Percentiles rank a stretch among this genome's conserved stretches.
phyloP scores from a whole-genome alignment of 1,140 invertebrate species.

The Geopemphigus sp. region DNA sequence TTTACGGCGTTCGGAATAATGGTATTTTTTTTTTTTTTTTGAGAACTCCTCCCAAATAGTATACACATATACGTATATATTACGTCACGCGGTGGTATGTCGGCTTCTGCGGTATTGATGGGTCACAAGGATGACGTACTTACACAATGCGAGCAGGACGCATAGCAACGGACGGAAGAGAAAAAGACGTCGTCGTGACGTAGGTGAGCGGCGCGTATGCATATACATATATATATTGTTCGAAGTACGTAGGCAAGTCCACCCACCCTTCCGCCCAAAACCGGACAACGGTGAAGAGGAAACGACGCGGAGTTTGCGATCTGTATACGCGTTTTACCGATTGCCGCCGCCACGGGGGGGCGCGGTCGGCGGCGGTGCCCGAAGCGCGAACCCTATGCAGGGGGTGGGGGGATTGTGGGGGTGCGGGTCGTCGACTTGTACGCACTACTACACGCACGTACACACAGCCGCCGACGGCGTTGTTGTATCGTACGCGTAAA shows the following conservation, averaged over 20 bases:
- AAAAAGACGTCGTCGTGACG: not conserved
- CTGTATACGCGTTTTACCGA: not conserved
- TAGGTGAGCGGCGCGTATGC: too few relatives aligned
- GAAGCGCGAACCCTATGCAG: not conserved
- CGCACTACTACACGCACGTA: not conserved
- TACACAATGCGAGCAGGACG: not conserved
- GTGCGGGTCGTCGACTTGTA: constrained; percentile 39
- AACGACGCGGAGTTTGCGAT: constrained; percentile 11
- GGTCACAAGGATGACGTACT: constrained; percentile 31
- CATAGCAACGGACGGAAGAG: constrained; percentile 3
- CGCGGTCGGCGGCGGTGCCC: not conserved
- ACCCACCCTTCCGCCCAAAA: too few relatives aligned
- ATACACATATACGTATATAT: too few relatives aligned
- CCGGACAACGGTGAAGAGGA: too few relatives aligned
- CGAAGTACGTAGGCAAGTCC: too few relatives aligned
- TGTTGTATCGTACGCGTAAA: constrained; percentile 6
- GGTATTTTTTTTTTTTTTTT: too few relatives aligned
- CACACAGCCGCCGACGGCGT: not conserved
- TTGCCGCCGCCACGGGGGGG: not conserved
- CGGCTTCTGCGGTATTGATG: constrained; percentile 22
- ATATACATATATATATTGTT: too few relatives aligned
- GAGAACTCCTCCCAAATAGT: too few relatives aligned
- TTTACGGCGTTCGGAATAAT: too few relatives aligned
- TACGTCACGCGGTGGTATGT: not conserved
- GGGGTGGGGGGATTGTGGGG: constrained; percentile 25